Base-by-base conservation (phyloP, 2,113 vertebrate genomes). In the Psilopsiagon aymara region DNA sequence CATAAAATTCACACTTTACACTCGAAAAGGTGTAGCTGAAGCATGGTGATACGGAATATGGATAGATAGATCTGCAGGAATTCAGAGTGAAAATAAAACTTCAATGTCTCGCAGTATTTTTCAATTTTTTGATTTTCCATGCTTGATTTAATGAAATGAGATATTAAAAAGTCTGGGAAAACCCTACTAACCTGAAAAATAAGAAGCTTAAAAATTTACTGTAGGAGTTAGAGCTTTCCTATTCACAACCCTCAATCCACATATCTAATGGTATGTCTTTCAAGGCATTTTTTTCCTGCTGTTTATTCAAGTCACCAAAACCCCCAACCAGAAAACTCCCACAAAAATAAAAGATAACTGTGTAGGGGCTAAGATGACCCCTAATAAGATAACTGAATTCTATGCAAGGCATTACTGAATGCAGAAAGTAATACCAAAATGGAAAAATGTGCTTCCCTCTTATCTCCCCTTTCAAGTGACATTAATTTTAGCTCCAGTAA, bases 131-230 rank as follows among this genome's bases (percentile, higher is more conserved):
- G 28, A 43, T 88, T 28, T 88, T 94, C 69, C 64, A 86, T 57
- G 77, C 46, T 68, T 84, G 69, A 78, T 82, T 91, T 91, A 87
- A 86, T 57, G 53, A 95, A 95, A 94, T 8, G 79, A 94, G 84
- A 85, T 82, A 81, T 92, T 89, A 82, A 85, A 96, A 79, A 60
- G 69, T 68, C 89, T 91, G 52, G 33, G 21, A 69, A 94, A 95
- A 89, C 77, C 87, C 53, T 73, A 91, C 82, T 94, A 95, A 95
- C 89, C 52, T 79, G 74, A 91, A 95, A 91, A 95, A 91, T 89
- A 95, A 94, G 91, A 63, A 90, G 96, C 84, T 95, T 95, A 79
- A 89, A 89, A 85, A 95, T 76, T 66, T 94, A 76, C 89, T 90
- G 94, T 46, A 87, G 52, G 70, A 87, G n/a, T 91, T 76, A 64